Percentiles rank a stretch among this genome's conserved stretches.
These are phyloP conservation scores for Chelonoidis abingdonii DNA, from an alignment of 2,113 vertebrate species.

Conservation along the genomic window DNA sequence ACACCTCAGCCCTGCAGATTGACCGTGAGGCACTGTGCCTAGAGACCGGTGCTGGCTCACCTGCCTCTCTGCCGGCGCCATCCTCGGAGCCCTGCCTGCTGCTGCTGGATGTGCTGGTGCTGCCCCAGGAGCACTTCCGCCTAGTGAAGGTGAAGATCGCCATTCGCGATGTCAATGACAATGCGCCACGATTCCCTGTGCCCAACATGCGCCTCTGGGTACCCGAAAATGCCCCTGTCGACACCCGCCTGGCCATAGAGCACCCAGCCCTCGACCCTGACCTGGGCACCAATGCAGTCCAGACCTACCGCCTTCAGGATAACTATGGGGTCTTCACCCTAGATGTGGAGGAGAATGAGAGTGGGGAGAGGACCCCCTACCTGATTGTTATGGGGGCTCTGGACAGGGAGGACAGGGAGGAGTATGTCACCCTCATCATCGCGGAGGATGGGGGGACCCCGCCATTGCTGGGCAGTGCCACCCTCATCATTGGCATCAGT, in stretches of 20 bases:
- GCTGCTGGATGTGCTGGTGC: slow-evolving; percentile 91
- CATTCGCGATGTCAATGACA: slow-evolving; percentile 94
- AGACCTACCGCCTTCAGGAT: slow-evolving; percentile 94
- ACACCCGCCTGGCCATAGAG: slow-evolving; percentile 91
- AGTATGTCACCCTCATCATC: slow-evolving; percentile 92
- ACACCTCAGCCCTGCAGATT: slow-evolving; percentile 88
- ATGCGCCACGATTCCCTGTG: slow-evolving; percentile 89
- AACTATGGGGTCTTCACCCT: slow-evolving; percentile 93
- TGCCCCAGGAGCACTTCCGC: slow-evolving; percentile 95
- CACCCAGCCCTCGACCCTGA: slow-evolving; percentile 94
- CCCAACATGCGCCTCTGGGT: slow-evolving; percentile 88
- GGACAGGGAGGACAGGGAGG: slow-evolving; percentile 89
- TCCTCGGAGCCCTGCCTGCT: slow-evolving; percentile 84
- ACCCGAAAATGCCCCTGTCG: slow-evolving; percentile 92
- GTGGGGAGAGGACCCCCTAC: slow-evolving; percentile 92
- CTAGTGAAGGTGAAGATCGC: slow-evolving; percentile 95
- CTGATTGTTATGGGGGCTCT: slow-evolving; percentile 91
- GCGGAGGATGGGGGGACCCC: slow-evolving; percentile 95
- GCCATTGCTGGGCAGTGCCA: slow-evolving; percentile 89
- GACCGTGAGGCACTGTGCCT: slow-evolving; percentile 91
- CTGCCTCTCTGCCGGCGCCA: slow-evolving; percentile 39
- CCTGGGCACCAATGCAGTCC: slow-evolving; percentile 86
- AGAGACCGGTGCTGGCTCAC: slow-evolving; percentile 66
- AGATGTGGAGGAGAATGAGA: slow-evolving; percentile 96
- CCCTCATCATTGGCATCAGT: slow-evolving; percentile 90